Base-by-base conservation (phyloP, 2,113 vertebrate genomes). In the Platycercus adscitus region DNA sequence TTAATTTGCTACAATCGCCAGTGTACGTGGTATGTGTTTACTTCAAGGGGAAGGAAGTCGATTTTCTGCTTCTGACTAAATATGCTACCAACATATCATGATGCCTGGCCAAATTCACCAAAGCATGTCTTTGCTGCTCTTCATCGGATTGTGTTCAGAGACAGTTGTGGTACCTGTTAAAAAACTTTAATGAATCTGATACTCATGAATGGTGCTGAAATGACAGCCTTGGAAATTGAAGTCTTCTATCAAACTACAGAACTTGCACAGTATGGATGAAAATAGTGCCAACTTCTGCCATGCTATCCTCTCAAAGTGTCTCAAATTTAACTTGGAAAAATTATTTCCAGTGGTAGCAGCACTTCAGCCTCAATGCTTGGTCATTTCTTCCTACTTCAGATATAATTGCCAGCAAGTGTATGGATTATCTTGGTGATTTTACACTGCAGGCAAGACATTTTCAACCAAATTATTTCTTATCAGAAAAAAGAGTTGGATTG, bases 1-100 rank as follows among this genome's bases (percentile, higher is more conserved):
- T 97, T 93, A 96, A 97, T 97, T 97, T 97, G 81, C 88, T 95
- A 81, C 91, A 95, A 91, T 96, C 94, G 91, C 92, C 81, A 89
- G 75, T 7, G 31, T 93, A 73, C 1, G 4, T 92, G 58, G 94
- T 84, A 55, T 69, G 52, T 88, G 80, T 86, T 92, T 91, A 96
- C 83, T 97, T 96, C 63, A 31, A 88, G 55, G 80, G 82, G 49
- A 96, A 97, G 60, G n/a, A 71, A 97, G 93, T 92, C 44, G 58
- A 95, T 97, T 95, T 89, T 92, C 88, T 93, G 80, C 96, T 93
- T 87, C 86, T 90, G 72, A 94, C 89, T 93, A 92, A 96, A 95
- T 93, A 95, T 53, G 69, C 82, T 91, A 82, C 93, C 90, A 86
- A 88, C 88, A 93, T 88, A 86, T 91, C 58, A 86, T 78, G 92